Conservation (phyloP, 1,140 invertebrate species). For the Lethrus apterus region DNA sequence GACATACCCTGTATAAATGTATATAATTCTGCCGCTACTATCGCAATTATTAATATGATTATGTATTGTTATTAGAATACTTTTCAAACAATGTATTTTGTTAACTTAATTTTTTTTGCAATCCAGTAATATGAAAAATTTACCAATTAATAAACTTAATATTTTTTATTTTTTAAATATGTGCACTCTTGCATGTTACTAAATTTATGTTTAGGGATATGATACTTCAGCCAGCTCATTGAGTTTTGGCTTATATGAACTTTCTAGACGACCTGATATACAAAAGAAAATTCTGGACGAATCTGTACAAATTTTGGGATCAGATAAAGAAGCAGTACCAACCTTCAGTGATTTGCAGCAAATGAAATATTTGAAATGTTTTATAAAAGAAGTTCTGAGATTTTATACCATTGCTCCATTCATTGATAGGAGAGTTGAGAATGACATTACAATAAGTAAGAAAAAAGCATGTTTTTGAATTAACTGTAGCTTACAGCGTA, state of each 20-base stretch:
- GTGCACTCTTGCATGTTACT: too few relatives aligned
- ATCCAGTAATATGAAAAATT: too few relatives aligned
- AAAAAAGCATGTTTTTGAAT: too few relatives aligned
- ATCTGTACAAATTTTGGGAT: slow-evolving; percentile 46
- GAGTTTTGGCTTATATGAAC: slow-evolving; percentile 49
- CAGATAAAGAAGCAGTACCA: slow-evolving; percentile 2
- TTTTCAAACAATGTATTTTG: too few relatives aligned
- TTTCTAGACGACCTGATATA: slow-evolving; percentile 52
- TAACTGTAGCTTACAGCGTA: too few relatives aligned
- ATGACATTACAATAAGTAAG: slow-evolving; percentile 38
- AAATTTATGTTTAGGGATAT: slow-evolving; percentile 44
- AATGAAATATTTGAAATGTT: slow-evolving; percentile 57
- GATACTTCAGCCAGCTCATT: slow-evolving; percentile 65
- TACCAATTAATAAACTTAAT: too few relatives aligned
- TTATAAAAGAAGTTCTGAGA: slow-evolving; percentile 54
- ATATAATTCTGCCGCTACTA: too few relatives aligned
- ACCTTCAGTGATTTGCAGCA: slow-evolving; percentile 48
- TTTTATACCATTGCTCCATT: slow-evolving; percentile 60
- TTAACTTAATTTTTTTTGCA: too few relatives aligned
- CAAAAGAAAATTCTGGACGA: slow-evolving; percentile 58
- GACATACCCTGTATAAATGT: too few relatives aligned
- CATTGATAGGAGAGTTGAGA: slow-evolving; percentile 48
- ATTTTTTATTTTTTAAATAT: too few relatives aligned
- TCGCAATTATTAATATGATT: too few relatives aligned
- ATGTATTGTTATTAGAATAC: too few relatives aligned